These are phyloP conservation scores for Craterocephalus amniculus DNA, from an alignment of 2,797 vertebrate species.

Conservation along the genomic window DNA sequence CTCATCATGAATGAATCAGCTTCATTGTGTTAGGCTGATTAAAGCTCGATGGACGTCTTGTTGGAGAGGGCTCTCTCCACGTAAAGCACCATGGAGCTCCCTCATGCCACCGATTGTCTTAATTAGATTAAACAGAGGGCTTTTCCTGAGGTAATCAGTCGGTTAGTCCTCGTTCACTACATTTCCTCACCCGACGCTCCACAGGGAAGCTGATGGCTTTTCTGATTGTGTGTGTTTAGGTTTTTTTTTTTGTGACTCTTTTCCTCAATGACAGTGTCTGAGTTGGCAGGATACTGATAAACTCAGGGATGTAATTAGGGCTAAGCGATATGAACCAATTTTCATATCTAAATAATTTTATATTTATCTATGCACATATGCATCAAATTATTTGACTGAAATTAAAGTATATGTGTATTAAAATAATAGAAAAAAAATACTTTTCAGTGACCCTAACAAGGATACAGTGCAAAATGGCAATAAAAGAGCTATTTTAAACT, in stretches of 20 bases:
- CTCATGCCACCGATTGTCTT: constrained; percentile 76
- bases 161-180: constrained; percentile 70
- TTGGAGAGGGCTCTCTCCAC: constrained; percentile 65
- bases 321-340: no score
- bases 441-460: no score
- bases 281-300: constrained; percentile 7
- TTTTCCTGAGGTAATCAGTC: constrained; percentile 87
- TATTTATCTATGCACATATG: no score
- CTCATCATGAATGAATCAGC: constrained; percentile 54
- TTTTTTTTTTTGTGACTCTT: neutral
- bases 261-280: constrained; percentile 1
- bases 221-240: constrained; percentile 12
- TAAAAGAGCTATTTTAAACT: no score
- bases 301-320: neutral
- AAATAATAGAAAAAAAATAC: no score
- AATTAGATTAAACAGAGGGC: constrained; percentile 86
- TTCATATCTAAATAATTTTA: no score
- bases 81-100: constrained; percentile 65
- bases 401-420: no score
- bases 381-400: no score
- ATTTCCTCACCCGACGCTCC: constrained; percentile 42
- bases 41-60: constrained; percentile 66
- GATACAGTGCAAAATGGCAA: no score
- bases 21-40: constrained; percentile 62
- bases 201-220: constrained; percentile 30